Evolutionary conservation across 2,888 invertebrate species (phyloP).

Genomic region (Bellardia pandia): DNA sequence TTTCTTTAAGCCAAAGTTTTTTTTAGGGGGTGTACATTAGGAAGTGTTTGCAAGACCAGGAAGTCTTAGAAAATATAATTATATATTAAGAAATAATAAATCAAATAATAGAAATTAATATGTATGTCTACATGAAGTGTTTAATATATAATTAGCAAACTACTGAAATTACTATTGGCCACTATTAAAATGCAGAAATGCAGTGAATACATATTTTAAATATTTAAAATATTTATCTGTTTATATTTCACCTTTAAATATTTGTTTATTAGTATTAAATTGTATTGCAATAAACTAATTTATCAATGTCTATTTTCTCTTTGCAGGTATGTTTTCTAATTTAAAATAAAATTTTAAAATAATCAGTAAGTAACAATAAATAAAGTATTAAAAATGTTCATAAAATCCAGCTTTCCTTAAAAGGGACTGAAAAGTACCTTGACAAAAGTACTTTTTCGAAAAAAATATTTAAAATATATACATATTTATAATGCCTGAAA

Average conservation of each 20-base stretch:
- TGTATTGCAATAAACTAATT: slow-evolving; percentile 9
- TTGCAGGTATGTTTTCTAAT: slow-evolving; percentile 45
- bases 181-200: not conserved
- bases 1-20: not conserved
- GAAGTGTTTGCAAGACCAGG: not conserved
- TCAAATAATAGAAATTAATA: slow-evolving; percentile 7
- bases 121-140: slow-evolving; percentile 7
- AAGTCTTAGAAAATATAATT: slow-evolving; percentile 13
- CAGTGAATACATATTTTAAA: not conserved
- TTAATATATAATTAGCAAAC: slow-evolving; percentile 28
- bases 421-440: too few relatives aligned
- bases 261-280: not conserved
- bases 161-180: not conserved
- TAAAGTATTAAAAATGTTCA: too few relatives aligned
- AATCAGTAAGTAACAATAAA: slow-evolving; percentile 23
- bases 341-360: not conserved
- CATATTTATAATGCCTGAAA: too few relatives aligned
- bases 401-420: too few relatives aligned
- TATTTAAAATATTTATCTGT: not conserved
- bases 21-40: slow-evolving; percentile 28
- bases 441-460: too few relatives aligned
- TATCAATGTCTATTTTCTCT: not conserved
- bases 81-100: slow-evolving; percentile 19
- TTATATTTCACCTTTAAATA: not conserved
- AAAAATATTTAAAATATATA: too few relatives aligned